phyloP scores from a whole-genome alignment of 1,140 invertebrate species.

The Scaptomyza hsui region DNA sequence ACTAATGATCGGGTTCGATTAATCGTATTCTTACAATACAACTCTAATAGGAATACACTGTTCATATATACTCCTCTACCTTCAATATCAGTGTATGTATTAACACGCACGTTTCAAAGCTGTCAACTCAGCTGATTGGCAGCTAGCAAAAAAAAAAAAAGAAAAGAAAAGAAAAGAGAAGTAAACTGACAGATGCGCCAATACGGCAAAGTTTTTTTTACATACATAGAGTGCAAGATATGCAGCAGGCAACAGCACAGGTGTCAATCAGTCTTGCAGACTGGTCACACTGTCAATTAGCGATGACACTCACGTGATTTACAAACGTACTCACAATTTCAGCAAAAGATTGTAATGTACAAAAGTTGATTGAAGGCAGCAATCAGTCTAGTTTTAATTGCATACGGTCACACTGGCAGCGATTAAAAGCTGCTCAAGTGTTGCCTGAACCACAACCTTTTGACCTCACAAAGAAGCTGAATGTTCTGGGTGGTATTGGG shows the following conservation, averaged over 20 bases:
- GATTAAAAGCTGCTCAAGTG: constrained; percentile 13
- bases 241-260: constrained; percentile 4
- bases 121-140: constrained; percentile 22
- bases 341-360: not conserved
- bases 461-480: not conserved
- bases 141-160: constrained; percentile 5
- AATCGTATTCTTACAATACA: too few species aligned
- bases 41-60: too few species aligned
- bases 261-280: constrained; percentile 30
- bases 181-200: constrained; percentile 36
- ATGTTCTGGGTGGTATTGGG: not conserved
- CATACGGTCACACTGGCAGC: not conserved
- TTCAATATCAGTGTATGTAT: too few species aligned
- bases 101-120: not conserved
- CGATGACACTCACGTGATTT: constrained; percentile 2
- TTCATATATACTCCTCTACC: too few species aligned
- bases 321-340: not conserved
- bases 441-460: not conserved
- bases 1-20: too few species aligned
- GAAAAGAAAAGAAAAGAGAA: not conserved
- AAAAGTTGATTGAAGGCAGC: not conserved
- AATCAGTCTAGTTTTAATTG: not conserved
- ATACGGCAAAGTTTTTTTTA: constrained; percentile 12
- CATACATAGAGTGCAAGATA: not conserved
- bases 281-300: constrained; percentile 34